Base-by-base conservation (phyloP, 2,113 vertebrate genomes). In the Lepus timidus region DNA sequence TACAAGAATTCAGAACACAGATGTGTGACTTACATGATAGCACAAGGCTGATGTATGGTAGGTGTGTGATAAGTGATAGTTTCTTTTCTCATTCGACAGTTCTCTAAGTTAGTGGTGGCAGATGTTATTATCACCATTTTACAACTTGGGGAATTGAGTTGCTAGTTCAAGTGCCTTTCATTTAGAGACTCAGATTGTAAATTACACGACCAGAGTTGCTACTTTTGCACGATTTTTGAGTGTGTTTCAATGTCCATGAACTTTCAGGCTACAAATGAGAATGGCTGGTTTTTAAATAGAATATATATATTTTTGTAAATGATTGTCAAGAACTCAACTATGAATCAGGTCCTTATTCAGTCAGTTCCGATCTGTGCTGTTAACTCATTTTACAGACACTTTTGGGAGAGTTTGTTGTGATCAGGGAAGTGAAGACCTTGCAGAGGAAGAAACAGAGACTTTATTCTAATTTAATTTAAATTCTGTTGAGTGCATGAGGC, bases 61-160 rank as follows among this genome's bases (percentile, higher is more conserved):
- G 76, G 7, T 67, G 8, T 6, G 8, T 22, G 81, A 62, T 87
- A 73, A 79, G n/a, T 51, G 79, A 85, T 39, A 33, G 29, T 27
- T 68, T 80, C 61, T 65, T n/a, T 64, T 88, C 51, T 71, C 33
- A 6, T 70, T 71, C 78, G 68, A 82, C n/a, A 88, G 4, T 88
- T 94, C 23, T 85, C 23, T n/a, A 44, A 49, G 64, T 86, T 62
- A 78, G 62, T 85, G 33, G 92, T 92, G 73, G 23, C 52, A 88
- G 78, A 67, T 85, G 19, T 62, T 61, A 76, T 87, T 61, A 58
- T 64, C 70, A 83, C 23, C 51, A 88, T 73, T 94, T 95, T 88
- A 76, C 55, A 88, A 51, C 51, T 52, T 85, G 29, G 51, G 33
- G 51, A 49, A 76, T 73, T 78, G 64, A 92, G 31, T 82, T 90